Evolutionary conservation across 2,113 vertebrate species (phyloP).

Genomic region (Pachycephala philippinensis): DNA sequence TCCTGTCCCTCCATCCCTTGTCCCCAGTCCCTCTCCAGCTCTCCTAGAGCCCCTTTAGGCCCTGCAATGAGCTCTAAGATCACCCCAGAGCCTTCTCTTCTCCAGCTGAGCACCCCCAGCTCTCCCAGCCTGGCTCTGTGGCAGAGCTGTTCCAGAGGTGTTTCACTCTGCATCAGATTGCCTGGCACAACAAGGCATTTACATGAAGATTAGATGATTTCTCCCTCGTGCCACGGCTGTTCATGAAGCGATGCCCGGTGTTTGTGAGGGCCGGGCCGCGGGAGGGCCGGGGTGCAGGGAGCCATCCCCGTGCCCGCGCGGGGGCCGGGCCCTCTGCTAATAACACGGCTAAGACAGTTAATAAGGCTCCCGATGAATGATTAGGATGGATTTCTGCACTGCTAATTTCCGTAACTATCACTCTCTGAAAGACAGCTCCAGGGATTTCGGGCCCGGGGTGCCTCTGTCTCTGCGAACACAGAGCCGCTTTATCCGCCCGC

Average conservation of each 20-base stretch:
- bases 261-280: not conserved
- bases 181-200: not conserved
- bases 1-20: not conserved
- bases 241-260: fast-evolving
- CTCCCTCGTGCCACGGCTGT: fast-evolving
- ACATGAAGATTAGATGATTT: fast-evolving
- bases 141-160: not conserved
- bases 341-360: constrained; percentile 84
- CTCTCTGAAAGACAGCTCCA: constrained; percentile 94
- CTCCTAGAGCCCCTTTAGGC: not conserved
- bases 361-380: constrained; percentile 94
- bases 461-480: constrained; percentile 83
- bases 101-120: not conserved
- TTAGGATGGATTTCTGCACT: constrained; percentile 90
- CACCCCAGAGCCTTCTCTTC: not conserved
- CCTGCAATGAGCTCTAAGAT: not conserved
- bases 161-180: fast-evolving
- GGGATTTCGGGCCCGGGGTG: constrained; percentile 81
- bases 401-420: constrained; percentile 99
- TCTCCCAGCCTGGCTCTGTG: no score
- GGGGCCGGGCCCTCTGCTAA: constrained; percentile 74
- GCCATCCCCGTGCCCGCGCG: not conserved
- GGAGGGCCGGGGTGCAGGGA: not conserved
- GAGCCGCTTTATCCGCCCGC: constrained; percentile 85
- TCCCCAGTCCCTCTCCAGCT: not conserved